Evolutionary conservation across 2,888 invertebrate genomes (phyloP).

Genomic region (Ceratothoa steindachneri): DNA sequence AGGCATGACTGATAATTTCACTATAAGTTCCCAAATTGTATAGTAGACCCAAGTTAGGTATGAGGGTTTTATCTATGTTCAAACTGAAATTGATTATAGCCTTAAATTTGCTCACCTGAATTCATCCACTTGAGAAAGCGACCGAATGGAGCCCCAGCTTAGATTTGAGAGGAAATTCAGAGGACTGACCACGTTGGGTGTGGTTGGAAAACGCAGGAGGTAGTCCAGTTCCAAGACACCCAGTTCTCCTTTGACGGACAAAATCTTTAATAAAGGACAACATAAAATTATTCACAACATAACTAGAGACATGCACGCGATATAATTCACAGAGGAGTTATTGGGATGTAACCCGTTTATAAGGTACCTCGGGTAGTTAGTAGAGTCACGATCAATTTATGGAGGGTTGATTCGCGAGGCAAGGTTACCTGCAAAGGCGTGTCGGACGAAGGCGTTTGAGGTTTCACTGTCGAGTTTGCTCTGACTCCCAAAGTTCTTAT

Average conservation of each 20-base stretch:
- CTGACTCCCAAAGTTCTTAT: no score
- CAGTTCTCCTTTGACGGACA: slow-evolving; percentile 81
- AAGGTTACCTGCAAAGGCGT: not conserved
- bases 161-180: slow-evolving; percentile 89
- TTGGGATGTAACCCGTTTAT: not conserved
- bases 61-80: no score
- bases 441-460: not conserved
- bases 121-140: slow-evolving; percentile 82
- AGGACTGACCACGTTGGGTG: slow-evolving; percentile 87
- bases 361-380: not conserved
- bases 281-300: not conserved
- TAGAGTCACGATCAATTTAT: no score
- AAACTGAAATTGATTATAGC: no score
- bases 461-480: no score
- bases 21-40: no score
- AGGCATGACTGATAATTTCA: no score
- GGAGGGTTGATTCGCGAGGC: no score
- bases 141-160: slow-evolving; percentile 93
- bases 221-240: slow-evolving; percentile 82
- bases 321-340: not conserved
- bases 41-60: no score
- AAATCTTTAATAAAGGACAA: slow-evolving; percentile 62
- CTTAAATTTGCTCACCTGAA: no score
- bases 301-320: not conserved
- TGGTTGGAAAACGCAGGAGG: slow-evolving; percentile 82